Base-by-base conservation (phyloP, 2,113 vertebrate species). In the Damaliscus lunatus region DNA sequence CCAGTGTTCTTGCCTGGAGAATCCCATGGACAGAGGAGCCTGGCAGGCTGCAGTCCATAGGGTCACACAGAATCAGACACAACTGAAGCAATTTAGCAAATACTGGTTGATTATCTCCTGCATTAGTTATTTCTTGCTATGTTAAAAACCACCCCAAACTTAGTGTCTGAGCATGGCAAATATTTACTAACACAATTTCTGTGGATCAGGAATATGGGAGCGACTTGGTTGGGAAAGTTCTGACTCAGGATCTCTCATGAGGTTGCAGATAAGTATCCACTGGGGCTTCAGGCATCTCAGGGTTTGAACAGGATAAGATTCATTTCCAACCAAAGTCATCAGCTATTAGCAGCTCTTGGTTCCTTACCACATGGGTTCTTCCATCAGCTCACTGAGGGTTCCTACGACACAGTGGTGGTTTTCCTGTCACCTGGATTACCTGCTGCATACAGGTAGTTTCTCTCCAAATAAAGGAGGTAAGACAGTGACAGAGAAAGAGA, bases 81-180 rank as follows among this genome's bases (percentile, higher is more conserved):
- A 6, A 40, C 3, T 13, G 67, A 74, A 40, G 36, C 0, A 3
- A 40, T 6, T 74, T 23, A 40, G 64, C 64, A 71, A 11, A 36
- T 36, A 1, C 5, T 21, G 6, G 87, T 7, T 60, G 13, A 27
- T 53, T 31, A 52, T 3, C 25, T n/a, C n/a, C 36, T 25, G 8
- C 19, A 31, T 82, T 33, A 14, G 7, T 74, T 43, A 33, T 43
- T 84, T 89, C 71, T 59, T 48, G 5, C 52, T 57, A 5, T 10
- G 7, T 14, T 48, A 84, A 27, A 60, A 57, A 74, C 40, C 9
- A 27, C 81, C 57, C 33, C 13, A 81, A 55, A 59, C 9, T 88
- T 29, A 43, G 16, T 84, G 62, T 33, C 48, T 59, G 33, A 36
- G 93, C 36, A 46, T 50, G n/a, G 17, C 1, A 81, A 46, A 36